Evolutionary conservation across 92 coral and sea anemone genomes (phyloP), one percentile per base, ranked within the genome.

Genomic region (Paramuricea clavata): DNA sequence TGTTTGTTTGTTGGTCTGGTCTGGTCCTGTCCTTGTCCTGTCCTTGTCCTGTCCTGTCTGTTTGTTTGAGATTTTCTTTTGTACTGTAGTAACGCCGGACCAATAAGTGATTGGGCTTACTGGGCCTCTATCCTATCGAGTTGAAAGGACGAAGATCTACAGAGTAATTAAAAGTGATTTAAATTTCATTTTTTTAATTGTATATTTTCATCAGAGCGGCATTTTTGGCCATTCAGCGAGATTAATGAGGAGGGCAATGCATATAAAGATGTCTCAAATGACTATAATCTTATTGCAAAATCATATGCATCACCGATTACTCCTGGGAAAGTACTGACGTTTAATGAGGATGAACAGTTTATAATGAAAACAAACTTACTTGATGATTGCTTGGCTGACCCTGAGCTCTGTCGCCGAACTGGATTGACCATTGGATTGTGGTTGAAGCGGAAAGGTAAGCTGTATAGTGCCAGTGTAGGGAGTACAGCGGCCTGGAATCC

Each of bases 361-460:
- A 9, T 17, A 6, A 0, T 0, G 0, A 1, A 25, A 13, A 39
- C 9, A 22, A 17, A 21, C 1, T 11, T 74, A 5, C 81, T 23
- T 10, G 82, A 76, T 61, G 67, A 76, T 23, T 76, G 82, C 47
- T 31, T 76, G 27, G 12, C 68, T 32, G 82, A 76, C 35, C 82
- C 82, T 49, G 44, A 52, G 16, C 13, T 76, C 39, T 76, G 82
- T 31, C 25, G 7, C 15, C 3, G 23, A 50, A 76, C 65, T 76
- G 82, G 82, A 49, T 25, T 76, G 5, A 76, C 82, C 0, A 17
- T 76, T 31, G 82, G 65, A 4, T 26, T 76, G 82, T 76, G 82
- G 82, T 11, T 76, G 33, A 76, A 54, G 22, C 67, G 82, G 11
- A 54, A 76, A 76, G 82, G 82, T 54, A 23, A 74, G 60, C 3